A percentile compares a stretch with the other conserved stretches of the same genome.
These are phyloP conservation scores for Anolis carolinensis DNA, from an alignment of 2,113 vertebrate species.

Conservation along the genomic window DNA sequence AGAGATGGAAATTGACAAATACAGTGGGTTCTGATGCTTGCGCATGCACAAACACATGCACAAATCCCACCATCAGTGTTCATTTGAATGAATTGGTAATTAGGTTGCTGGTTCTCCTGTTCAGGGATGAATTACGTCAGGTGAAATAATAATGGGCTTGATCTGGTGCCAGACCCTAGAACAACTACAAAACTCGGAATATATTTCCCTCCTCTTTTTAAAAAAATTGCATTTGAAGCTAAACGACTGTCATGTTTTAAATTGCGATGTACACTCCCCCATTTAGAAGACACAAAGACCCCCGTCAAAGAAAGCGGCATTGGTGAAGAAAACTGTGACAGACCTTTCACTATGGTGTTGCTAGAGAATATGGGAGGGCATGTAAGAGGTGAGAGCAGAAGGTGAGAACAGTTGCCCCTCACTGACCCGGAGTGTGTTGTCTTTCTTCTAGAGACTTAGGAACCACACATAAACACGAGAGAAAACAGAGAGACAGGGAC, in stretches of 20 bases:
- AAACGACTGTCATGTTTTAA: not conserved
- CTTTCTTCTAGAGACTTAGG: slow-evolving; percentile 39
- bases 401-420: slow-evolving; percentile 23
- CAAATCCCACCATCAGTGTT: not conserved
- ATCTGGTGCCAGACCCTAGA: slow-evolving; percentile 1
- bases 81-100: not conserved
- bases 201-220: not conserved
- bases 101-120: not conserved
- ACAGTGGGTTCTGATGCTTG: not conserved
- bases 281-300: not conserved
- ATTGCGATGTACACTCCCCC: not conserved
- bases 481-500: slow-evolving; percentile 28
- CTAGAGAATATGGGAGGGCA: not conserved
- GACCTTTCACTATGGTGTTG: slow-evolving; percentile 16
- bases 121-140: slow-evolving; percentile 5
- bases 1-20: not conserved
- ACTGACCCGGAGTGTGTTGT: slow-evolving; percentile 9
- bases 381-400: not conserved
- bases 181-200: not conserved
- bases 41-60: not conserved
- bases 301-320: not conserved
- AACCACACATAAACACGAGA: not conserved
- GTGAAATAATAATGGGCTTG: not conserved
- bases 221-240: slow-evolving; percentile 42
- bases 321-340: slow-evolving; percentile 1